Percentiles rank a stretch among this genome's conserved stretches.
Conservation (phyloP, 2,797 vertebrate species). For the Saxicola maurus region DNA sequence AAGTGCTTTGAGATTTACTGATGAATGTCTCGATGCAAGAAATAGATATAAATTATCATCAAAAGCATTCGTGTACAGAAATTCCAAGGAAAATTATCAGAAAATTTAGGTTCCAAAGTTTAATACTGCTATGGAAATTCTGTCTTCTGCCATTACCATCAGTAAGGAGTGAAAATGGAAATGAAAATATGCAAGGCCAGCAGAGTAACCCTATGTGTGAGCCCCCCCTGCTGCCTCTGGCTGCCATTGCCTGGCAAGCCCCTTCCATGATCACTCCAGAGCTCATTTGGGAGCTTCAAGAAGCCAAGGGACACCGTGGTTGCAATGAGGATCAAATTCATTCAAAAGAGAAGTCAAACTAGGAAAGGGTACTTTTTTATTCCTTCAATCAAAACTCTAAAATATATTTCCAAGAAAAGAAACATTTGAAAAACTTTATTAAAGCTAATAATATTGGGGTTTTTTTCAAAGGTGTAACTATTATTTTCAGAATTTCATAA, state of each 20-base stretch:
- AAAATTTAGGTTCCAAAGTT: slow-evolving; percentile 34
- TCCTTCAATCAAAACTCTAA: neutral
- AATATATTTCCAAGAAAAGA: neutral
- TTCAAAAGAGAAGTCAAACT: neutral
- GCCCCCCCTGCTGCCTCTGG: slow-evolving; percentile 54
- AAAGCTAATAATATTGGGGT: neutral
- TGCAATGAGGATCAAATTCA: neutral
- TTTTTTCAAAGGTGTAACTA: neutral
- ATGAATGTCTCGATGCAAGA: slow-evolving; percentile 45
- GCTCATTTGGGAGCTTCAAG: neutral
- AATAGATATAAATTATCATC: slow-evolving; percentile 60
- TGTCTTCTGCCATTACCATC: slow-evolving; percentile 14
- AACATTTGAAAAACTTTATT: neutral
- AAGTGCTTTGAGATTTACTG: slow-evolving; percentile 54
- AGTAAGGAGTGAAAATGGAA: neutral
- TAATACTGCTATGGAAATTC: neutral
- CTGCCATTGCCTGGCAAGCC: neutral
- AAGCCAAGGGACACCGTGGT: neutral
- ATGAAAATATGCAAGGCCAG: neutral
- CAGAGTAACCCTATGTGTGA: slow-evolving; percentile 41
- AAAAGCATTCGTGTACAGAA: slow-evolving; percentile 46
- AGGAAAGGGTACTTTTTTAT: neutral
- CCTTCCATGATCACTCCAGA: neutral
- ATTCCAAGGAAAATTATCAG: slow-evolving; percentile 34
- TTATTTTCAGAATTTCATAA: neutral